Conservation (phyloP, 2,888 invertebrate genomes). For the Cynaeus angustus region DNA sequence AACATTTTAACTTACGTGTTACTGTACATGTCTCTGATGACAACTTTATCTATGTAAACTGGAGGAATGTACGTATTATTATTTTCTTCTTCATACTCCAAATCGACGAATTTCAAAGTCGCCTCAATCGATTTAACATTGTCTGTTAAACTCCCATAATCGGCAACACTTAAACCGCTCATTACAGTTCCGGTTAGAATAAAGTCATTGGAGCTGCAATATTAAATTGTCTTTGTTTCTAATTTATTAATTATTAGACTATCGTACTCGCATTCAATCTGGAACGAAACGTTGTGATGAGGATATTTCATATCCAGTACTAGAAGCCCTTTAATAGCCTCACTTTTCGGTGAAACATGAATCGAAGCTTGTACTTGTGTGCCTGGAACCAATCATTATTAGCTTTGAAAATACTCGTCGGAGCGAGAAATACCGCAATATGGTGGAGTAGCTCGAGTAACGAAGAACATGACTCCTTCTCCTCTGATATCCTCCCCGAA, state of each 20-base stretch:
- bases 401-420: no score
- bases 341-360: slow-evolving; percentile 70
- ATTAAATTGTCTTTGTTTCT: no score
- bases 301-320: slow-evolving; percentile 69
- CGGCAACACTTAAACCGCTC: slow-evolving; percentile 69
- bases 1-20: slow-evolving; percentile 66
- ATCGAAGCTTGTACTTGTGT: slow-evolving; percentile 73
- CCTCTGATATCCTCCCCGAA: slow-evolving; percentile 70
- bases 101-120: slow-evolving; percentile 64
- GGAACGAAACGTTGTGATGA: slow-evolving; percentile 69
- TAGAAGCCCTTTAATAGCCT: slow-evolving; percentile 71
- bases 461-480: slow-evolving; percentile 74
- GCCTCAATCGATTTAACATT: slow-evolving; percentile 63
- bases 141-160: slow-evolving; percentile 63
- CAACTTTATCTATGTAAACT: slow-evolving; percentile 65
- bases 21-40: slow-evolving; percentile 68
- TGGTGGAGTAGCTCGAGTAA: slow-evolving; percentile 72
- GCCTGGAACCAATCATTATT: slow-evolving; percentile 65
- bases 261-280: slow-evolving; percentile 73
- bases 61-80: slow-evolving; percentile 54
- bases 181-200: slow-evolving; percentile 64
- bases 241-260: slow-evolving; percentile 57
- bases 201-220: slow-evolving; percentile 63
- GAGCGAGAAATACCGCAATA: slow-evolving; percentile 73
- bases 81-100: slow-evolving; percentile 60